phyloP scores from a whole-genome alignment of 2,113 vertebrate species.

The Anoplopoma fimbria region DNA sequence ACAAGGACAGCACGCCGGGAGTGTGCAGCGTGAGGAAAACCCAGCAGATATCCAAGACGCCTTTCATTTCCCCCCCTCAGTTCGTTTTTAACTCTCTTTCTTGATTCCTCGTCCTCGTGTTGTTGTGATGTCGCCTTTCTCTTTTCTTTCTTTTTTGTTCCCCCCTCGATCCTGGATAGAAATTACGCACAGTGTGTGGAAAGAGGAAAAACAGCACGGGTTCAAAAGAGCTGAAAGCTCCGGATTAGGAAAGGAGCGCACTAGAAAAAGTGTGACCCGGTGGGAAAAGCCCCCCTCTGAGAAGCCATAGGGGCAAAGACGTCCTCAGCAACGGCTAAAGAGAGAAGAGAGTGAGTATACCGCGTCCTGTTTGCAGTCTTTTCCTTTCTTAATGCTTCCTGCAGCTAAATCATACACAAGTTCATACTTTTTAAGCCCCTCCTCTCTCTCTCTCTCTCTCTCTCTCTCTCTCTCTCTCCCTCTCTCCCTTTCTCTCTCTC shows the following conservation, averaged over 20 bases:
- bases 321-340: constrained; percentile 21
- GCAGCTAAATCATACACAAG: constrained; percentile 89
- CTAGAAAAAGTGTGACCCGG: constrained; percentile 46
- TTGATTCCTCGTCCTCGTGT: constrained; percentile 49
- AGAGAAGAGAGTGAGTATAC: constrained; percentile 19
- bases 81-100: neutral
- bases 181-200: constrained; percentile 67
- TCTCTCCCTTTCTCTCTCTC: neutral
- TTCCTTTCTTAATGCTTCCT: constrained; percentile 86
- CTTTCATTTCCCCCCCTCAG: constrained; percentile 63
- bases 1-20: constrained; percentile 80
- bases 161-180: constrained; percentile 38
- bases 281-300: constrained; percentile 46
- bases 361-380: constrained; percentile 76
- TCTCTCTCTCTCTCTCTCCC: constrained; percentile 46
- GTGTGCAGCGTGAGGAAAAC: constrained; percentile 76
- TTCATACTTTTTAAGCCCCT: constrained; percentile 88
- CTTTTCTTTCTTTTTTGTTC: too few species aligned
- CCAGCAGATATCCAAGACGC: constrained; percentile 66
- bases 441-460: constrained; percentile 58
- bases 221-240: constrained; percentile 43
- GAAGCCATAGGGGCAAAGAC: constrained; percentile 25
- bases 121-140: constrained; percentile 58
- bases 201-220: constrained; percentile 43
- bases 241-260: constrained; percentile 47